Conservation (phyloP, 2,113 vertebrate species). For the Sceloporus tristichus region DNA sequence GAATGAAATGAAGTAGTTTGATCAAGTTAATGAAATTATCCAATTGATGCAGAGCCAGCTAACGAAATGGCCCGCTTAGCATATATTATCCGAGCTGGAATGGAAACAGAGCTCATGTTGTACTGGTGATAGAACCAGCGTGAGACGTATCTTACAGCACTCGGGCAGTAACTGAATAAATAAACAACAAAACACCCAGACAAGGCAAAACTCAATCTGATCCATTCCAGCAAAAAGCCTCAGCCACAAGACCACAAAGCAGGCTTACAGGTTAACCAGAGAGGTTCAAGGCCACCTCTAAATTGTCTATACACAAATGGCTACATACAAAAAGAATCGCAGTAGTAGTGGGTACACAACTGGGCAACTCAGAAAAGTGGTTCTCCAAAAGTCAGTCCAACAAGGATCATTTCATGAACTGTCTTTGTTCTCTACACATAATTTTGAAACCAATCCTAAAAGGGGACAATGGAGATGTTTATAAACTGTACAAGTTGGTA, state of each 20-base stretch:
- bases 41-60: constrained; percentile 45
- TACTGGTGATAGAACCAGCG: background rate
- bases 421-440: background rate
- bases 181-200: background rate
- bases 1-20: constrained; percentile 50
- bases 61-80: constrained; percentile 61
- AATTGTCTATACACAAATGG: background rate
- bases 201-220: background rate
- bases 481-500: too few species aligned
- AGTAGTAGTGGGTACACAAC: background rate
- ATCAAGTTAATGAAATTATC: constrained; percentile 53
- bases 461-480: background rate
- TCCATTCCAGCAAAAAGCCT: background rate
- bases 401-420: background rate
- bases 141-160: background rate
- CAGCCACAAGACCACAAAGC: background rate
- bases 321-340: background rate
- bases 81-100: constrained; percentile 48
- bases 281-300: background rate
- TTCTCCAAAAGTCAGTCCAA: background rate
- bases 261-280: fast-evolving
- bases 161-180: background rate
- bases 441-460: background rate
- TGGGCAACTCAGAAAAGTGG: background rate
- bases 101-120: background rate